Base-by-base conservation (phyloP, 2,113 vertebrate species). In the Octodon degus region DNA sequence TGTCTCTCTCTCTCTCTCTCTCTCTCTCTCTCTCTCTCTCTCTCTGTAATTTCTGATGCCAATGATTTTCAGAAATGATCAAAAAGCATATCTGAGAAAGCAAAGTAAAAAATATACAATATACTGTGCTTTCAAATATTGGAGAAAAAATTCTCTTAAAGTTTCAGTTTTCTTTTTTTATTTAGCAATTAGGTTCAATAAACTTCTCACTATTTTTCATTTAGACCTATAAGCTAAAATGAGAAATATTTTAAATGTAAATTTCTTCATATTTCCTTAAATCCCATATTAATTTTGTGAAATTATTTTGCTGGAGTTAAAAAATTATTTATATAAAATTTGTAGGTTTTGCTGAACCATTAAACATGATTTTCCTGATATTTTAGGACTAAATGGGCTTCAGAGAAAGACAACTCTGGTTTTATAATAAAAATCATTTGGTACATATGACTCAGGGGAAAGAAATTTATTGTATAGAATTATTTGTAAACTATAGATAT, bases 281-380 rank as follows among this genome's bases (percentile, higher is more conserved):
- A 89, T 60, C 25, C 76, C 82, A 72, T 89, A 83, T 93, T 20
- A 2, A 32, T 80, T 91, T 91, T 55, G 4, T 90, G n/a, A 76
- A 89, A 94, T 96, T 81, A 85, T 85, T 96, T 93, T 68, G 77
- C 20, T 60, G 1, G n/a, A 90, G 82, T 34, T 85, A 25, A 8
- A 89, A 70, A 47, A 70, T 86, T 88, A 37, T 83, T 87, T 70
- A 43, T 50, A 68, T 87, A 86, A 87, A 82, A 85, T 32, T 63
- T 85, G 79, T 37, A 88, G 63, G 60, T 19, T 95, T 63, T 89
- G 8, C 65, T 74, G 13, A 53, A 68, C 82, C 32, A n/a, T 20
- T 12, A 94, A 88, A 84, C 34, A 53, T 96, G 40, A 34, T 50
- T 90, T 94, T 90, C 13, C 79, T 87, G 58, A 67, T 70, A n/a